Percentiles rank a stretch among this genome's conserved stretches.
phyloP scores from a whole-genome alignment of 2,888 invertebrate species.

The Lepas anatifera region DNA sequence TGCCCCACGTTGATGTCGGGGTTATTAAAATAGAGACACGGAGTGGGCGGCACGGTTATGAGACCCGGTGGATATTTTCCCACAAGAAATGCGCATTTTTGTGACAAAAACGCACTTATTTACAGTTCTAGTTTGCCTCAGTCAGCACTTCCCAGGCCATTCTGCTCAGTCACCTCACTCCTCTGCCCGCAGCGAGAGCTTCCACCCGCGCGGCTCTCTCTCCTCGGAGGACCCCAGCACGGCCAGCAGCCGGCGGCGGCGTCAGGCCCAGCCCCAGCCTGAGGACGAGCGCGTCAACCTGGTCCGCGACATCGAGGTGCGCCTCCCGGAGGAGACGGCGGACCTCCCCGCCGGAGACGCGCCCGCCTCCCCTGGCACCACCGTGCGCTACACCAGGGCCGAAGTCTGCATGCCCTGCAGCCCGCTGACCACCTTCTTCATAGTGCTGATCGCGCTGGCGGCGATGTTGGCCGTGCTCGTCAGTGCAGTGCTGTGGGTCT shows the following conservation, averaged over 20 bases:
- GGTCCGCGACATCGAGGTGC: slow-evolving; percentile 23
- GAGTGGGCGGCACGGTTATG: too few species aligned
- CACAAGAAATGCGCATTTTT: too few species aligned
- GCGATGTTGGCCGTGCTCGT: not conserved
- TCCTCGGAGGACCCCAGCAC: not conserved
- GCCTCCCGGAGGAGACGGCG: slow-evolving; percentile 21
- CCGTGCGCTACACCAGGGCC: not conserved
- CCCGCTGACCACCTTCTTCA: not conserved
- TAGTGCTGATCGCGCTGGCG: not conserved
- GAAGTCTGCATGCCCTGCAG: not conserved
- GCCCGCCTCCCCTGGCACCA: not conserved
- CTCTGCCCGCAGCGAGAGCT: not conserved
- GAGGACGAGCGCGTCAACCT: slow-evolving; percentile 21
- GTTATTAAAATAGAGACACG: too few species aligned
- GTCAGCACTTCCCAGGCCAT: too few species aligned
- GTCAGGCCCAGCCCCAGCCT: slow-evolving; percentile 8
- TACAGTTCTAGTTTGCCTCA: too few species aligned
- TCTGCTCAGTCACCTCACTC: too few species aligned
- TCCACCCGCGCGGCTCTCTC: not conserved
- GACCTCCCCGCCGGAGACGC: not conserved
- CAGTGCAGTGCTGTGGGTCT: not conserved
- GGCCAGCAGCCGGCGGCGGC: not conserved
- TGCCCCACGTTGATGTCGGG: too few species aligned
- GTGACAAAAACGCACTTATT: too few species aligned
- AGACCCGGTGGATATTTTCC: too few species aligned